Percentiles rank a stretch among this genome's conserved stretches.
Conservation (phyloP, 2,113 vertebrate genomes). For the Hydrochoerus hydrochaeris region DNA sequence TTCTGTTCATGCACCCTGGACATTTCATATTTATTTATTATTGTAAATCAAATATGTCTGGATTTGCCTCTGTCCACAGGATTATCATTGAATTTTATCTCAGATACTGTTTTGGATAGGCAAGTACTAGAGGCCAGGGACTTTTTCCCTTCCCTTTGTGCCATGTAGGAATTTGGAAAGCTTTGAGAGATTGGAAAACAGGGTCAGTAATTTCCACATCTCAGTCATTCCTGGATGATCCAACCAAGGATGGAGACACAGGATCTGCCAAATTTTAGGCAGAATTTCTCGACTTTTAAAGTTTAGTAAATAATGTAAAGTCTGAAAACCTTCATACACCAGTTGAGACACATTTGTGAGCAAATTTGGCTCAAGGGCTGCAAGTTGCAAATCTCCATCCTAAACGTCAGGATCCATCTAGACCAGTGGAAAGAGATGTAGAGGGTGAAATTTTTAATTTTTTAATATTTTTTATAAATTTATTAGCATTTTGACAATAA, state of each 20-base stretch:
- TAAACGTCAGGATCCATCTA: neutral
- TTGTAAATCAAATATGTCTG: neutral
- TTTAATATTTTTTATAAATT: neutral
- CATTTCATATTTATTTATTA: neutral
- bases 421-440: neutral
- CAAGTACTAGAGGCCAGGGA: rapidly evolving
- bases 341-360: neutral
- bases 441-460: neutral
- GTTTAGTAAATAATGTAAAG: neutral
- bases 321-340: neutral
- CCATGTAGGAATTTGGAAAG: neutral
- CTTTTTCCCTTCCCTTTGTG: neutral
- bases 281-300: conserved; percentile 21
- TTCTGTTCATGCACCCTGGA: neutral
- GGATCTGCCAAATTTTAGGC: neutral
- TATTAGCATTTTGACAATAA: conserved; percentile 23
- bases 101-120: neutral
- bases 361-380: neutral
- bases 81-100: neutral
- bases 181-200: neutral
- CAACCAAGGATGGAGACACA: neutral
- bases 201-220: neutral
- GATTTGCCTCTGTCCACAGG: neutral
- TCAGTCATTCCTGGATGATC: neutral
- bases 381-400: neutral